Conservation (phyloP, 2,888 invertebrate species). For the Pecten maximus region DNA sequence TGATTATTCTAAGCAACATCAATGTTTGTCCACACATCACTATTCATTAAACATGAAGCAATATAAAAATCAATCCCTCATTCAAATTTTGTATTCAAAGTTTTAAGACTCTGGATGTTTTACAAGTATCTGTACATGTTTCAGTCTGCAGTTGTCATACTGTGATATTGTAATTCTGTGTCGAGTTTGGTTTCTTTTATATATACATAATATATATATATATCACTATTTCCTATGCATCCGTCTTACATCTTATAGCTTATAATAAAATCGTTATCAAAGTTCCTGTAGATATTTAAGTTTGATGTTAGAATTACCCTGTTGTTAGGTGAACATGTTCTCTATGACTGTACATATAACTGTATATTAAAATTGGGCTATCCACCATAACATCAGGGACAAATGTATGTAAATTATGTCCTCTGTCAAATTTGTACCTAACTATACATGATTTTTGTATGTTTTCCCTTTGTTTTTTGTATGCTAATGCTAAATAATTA, state of each 20-base stretch:
- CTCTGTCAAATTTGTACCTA: background rate
- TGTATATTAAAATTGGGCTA: background rate
- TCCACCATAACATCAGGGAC: background rate
- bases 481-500: no score
- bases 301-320: background rate
- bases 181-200: background rate
- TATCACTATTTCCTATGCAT: conserved; percentile 22
- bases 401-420: background rate
- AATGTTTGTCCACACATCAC: background rate
- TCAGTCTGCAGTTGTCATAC: background rate
- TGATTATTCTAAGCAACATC: background rate
- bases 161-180: background rate
- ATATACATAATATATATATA: background rate
- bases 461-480: no score
- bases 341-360: background rate
- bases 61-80: background rate
- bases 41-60: background rate
- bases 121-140: no score
- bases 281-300: background rate
- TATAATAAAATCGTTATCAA: background rate
- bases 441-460: background rate
- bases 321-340: background rate
- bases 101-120: background rate
- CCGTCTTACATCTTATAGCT: background rate
- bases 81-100: background rate